These are phyloP conservation scores for Solen grandis DNA, from an alignment of 1,140 invertebrate species.

Conservation along the genomic window DNA sequence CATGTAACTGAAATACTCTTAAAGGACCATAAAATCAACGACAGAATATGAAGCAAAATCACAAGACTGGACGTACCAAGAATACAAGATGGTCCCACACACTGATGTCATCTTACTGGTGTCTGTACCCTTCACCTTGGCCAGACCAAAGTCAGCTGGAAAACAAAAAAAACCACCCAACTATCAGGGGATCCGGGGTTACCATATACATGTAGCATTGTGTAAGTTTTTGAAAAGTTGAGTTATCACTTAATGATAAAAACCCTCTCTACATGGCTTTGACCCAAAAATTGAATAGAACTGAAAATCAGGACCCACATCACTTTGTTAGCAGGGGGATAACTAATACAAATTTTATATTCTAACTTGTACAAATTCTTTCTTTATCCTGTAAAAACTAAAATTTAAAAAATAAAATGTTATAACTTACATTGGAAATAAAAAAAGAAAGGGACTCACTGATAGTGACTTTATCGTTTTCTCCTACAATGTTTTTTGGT, in stretches of 20 bases:
- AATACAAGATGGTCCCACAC: slow-evolving; percentile 81
- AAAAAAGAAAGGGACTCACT: slow-evolving; percentile 73
- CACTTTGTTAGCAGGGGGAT: not conserved
- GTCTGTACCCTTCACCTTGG: slow-evolving; percentile 80
- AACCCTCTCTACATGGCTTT: not conserved
- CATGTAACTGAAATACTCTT: no score
- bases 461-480: slow-evolving; percentile 81
- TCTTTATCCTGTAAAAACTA: not conserved
- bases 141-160: slow-evolving; percentile 81
- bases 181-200: no score
- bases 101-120: slow-evolving; percentile 81
- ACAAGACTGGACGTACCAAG: slow-evolving; percentile 79
- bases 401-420: not conserved
- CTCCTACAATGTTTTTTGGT: slow-evolving; percentile 82
- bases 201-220: no score
- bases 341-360: not conserved
- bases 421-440: not conserved
- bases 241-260: not conserved
- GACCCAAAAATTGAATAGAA: not conserved
- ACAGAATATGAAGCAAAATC: no score
- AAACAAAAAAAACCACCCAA: no score
- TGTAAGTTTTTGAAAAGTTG: not conserved
- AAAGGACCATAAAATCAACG: no score
- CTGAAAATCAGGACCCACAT: not conserved
- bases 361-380: not conserved